These are phyloP conservation scores for Chamaetylas fuelleborni DNA, from an alignment of 2,113 vertebrate species.

Conservation along the genomic window DNA sequence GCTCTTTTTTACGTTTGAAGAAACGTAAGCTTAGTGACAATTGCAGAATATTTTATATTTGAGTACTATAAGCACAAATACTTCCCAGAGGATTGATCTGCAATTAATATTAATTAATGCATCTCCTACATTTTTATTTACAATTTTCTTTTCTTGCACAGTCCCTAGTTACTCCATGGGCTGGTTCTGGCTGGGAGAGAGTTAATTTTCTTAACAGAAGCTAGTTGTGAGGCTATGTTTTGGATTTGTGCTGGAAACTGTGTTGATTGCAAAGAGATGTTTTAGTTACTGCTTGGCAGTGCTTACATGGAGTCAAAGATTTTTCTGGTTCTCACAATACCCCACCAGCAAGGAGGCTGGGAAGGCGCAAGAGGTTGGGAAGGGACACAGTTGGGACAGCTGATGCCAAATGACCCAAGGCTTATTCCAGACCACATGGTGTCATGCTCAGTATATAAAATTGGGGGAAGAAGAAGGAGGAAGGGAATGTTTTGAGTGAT, in stretches of 20 bases:
- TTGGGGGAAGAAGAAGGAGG: not conserved
- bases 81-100: not conserved
- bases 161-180: not conserved
- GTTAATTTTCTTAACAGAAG: not conserved
- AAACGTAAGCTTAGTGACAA: not conserved
- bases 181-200: not conserved
- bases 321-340: not conserved
- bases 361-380: not conserved
- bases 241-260: not conserved
- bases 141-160: not conserved
- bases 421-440: not conserved
- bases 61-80: not conserved
- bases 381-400: not conserved
- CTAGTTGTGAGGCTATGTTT: not conserved
- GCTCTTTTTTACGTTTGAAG: not conserved
- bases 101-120: not conserved
- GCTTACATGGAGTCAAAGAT: not conserved
- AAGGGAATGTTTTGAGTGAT: not conserved
- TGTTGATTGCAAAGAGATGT: not conserved
- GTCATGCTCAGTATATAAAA: not conserved
- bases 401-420: not conserved
- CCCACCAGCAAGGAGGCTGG: not conserved
- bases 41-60: not conserved
- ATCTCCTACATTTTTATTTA: not conserved
- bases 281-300: not conserved